Conservation (phyloP, 2,888 invertebrate species). For the Epistrophella euchroma region DNA sequence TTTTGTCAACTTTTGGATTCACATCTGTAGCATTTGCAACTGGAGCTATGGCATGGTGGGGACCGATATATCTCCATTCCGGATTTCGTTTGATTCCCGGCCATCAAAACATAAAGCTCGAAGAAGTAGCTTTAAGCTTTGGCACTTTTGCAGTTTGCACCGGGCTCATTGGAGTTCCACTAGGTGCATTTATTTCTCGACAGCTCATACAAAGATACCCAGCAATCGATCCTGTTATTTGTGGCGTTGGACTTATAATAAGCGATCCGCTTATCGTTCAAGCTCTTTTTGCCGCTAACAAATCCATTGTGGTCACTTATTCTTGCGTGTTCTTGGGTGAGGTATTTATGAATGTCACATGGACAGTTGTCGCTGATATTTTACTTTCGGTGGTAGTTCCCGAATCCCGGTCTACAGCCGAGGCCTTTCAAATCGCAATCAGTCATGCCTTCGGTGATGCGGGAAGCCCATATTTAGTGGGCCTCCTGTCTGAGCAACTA, state of each 20-base stretch:
- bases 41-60: slow-evolving; percentile 65
- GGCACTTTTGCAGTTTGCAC: slow-evolving; percentile 33
- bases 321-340: slow-evolving; percentile 13
- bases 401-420: slow-evolving; percentile 46
- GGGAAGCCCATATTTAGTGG: slow-evolving; percentile 64
- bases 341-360: slow-evolving; percentile 45
- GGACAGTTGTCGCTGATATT: slow-evolving; percentile 55
- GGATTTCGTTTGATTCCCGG: slow-evolving; percentile 53
- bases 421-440: slow-evolving; percentile 60
- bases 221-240: slow-evolving; percentile 53
- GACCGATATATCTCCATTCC: slow-evolving; percentile 38
- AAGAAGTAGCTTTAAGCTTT: background rate
- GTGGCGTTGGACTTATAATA: slow-evolving; percentile 19
- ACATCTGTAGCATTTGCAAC: slow-evolving; percentile 50
- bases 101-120: background rate
- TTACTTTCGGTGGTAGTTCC: slow-evolving; percentile 56
- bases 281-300: slow-evolving; percentile 23
- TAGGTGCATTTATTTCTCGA: slow-evolving; percentile 37
- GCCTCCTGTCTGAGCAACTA: slow-evolving; percentile 44
- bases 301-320: slow-evolving; percentile 27
- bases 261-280: slow-evolving; percentile 36
- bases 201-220: slow-evolving; percentile 33
- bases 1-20: slow-evolving; percentile 57
- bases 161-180: slow-evolving; percentile 56
- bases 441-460: slow-evolving; percentile 63